phyloP scores from a whole-genome alignment of 2,888 invertebrate species.

The Deladenus siricidicola region DNA sequence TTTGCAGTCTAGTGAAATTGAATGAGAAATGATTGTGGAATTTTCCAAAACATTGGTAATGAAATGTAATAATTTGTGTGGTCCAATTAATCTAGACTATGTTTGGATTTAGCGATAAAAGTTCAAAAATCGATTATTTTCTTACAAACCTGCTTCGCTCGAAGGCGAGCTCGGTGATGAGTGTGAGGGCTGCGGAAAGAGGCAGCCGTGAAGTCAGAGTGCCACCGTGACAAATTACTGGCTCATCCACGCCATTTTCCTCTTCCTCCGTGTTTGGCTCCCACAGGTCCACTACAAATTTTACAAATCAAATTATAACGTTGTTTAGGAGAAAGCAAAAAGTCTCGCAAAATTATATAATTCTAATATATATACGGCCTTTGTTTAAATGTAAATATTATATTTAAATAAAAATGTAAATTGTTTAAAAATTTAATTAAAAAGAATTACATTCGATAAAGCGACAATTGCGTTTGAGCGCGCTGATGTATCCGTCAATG shows the following conservation, averaged over 20 bases:
- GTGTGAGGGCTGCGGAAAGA: conserved; percentile 55
- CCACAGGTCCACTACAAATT: conserved; percentile 59
- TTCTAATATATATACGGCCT: neutral
- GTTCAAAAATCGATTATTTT: too few species aligned
- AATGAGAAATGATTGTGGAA: too few species aligned
- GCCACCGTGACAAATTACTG: conserved; percentile 59
- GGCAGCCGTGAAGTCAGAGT: conserved; percentile 59
- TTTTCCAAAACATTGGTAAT: too few species aligned
- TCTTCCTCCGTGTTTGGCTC: conserved; percentile 54
- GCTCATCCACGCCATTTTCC: conserved; percentile 55
- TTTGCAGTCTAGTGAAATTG: too few species aligned
- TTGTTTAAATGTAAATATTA: conserved; percentile 4
- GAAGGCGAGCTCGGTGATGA: conserved; percentile 59
- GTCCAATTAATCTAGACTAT: too few species aligned
- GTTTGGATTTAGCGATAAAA: too few species aligned
- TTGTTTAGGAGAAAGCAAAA: neutral
- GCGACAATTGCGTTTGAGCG: conserved; percentile 58
- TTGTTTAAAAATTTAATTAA: conserved; percentile 2
- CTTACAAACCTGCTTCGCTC: conserved; percentile 32
- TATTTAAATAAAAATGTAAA: too few species aligned
- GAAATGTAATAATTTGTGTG: too few species aligned
- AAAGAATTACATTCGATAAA: conserved; percentile 57
- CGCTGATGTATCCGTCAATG: conserved; percentile 58
- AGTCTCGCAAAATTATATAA: neutral
- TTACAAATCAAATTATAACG: conserved; percentile 1